These are phyloP conservation scores for Meles meles DNA, from an alignment of 2,113 vertebrate genomes.

Conservation along the genomic window DNA sequence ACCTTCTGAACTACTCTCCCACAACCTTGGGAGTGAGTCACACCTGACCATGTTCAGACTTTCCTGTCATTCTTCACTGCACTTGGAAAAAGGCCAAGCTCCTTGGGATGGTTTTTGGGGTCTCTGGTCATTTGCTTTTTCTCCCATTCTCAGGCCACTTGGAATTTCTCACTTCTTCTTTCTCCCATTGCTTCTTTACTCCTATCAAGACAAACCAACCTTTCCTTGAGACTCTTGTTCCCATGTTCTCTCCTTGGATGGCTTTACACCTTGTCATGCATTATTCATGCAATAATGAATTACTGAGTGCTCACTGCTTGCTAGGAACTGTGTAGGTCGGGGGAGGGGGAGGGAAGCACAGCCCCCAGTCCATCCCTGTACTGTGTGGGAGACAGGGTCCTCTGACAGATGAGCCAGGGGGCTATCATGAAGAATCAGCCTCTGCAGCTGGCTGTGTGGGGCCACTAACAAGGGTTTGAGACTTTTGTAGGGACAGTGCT, in stretches of 20 bases:
- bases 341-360: too few species aligned
- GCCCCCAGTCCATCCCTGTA: accelerated
- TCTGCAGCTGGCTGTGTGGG: neutral
- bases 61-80: neutral
- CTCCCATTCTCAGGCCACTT: neutral
- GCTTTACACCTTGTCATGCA: neutral
- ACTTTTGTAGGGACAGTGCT: neutral
- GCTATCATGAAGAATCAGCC: neutral
- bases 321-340: neutral
- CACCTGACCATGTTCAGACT: neutral
- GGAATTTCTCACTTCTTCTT: neutral
- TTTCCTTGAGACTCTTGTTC: neutral
- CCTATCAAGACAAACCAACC: neutral
- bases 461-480: neutral
- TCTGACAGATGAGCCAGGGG: neutral
- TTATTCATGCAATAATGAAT: neutral
- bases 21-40: neutral
- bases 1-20: neutral
- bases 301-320: accelerated
- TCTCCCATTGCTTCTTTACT: neutral
- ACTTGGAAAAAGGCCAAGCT: neutral
- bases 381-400: accelerated
- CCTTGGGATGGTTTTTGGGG: neutral
- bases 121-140: neutral
- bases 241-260: neutral